These are phyloP conservation scores for Lamprotornis superbus DNA, from an alignment of 2,113 vertebrate species.

Conservation along the genomic window DNA sequence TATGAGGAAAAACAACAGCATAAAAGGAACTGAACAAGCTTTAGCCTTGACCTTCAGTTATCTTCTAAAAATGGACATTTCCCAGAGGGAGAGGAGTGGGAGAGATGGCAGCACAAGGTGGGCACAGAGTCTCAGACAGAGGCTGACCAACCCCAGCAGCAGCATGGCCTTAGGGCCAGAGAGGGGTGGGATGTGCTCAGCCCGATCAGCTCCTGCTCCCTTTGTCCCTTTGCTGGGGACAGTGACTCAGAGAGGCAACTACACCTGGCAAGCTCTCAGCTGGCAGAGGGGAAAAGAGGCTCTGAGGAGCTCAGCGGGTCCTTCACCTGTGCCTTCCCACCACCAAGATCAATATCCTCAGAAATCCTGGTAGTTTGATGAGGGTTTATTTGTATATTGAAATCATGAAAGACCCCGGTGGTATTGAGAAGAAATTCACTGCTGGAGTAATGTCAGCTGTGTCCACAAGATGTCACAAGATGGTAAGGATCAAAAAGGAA, in stretches of 20 bases:
- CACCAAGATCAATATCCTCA: not conserved
- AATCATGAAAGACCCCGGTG: not conserved
- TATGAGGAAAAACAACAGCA: not conserved
- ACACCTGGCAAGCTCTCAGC: not conserved
- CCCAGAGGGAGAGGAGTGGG: not conserved
- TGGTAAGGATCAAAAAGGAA: not conserved
- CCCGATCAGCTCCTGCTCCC: not conserved
- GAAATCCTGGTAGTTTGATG: not conserved
- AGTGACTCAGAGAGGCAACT: not conserved
- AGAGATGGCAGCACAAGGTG: too few species aligned
- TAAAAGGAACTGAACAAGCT: not conserved
- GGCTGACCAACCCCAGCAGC: not conserved
- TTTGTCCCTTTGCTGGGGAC: too few species aligned
- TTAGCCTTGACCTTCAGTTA: not conserved
- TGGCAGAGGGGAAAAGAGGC: not conserved
- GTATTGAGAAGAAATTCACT: not conserved
- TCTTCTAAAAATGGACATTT: not conserved
- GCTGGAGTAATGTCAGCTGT: not conserved
- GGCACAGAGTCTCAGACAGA: not conserved
- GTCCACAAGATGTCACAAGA: conserved; percentile 55
- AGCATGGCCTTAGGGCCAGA: accelerated
- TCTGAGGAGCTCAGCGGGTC: too few species aligned
- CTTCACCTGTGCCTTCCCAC: not conserved
- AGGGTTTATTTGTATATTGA: not conserved
- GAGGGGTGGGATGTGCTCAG: not conserved